Evolutionary conservation across 2,113 vertebrate species (phyloP), one percentile per base, ranked within the genome.

Genomic region (Gasterosteus nipponicus): DNA sequence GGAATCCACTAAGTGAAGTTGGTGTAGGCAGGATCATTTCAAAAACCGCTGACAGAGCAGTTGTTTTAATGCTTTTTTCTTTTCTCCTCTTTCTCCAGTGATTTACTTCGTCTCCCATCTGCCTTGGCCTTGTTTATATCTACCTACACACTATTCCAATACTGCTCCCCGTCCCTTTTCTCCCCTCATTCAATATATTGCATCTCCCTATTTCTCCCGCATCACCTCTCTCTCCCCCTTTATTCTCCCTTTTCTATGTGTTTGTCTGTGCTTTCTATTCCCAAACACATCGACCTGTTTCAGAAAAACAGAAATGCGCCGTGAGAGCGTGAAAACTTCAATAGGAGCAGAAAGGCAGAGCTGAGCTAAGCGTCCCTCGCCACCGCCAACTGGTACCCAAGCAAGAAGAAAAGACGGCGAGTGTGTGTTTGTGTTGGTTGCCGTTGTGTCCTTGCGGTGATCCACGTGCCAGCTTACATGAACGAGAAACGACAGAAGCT

Each of bases 311-410:
- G 39, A 72, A 73, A 42, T 87, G 39, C 70, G 79, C 76, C 95
- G 89, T 82, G 93, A 95, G 91, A 95, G 96, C 53, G 63, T 94
- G 87, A 96, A 26, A 94, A 80, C 86, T 94, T 84, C 92, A 92
- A 86, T 95, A 87, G 85, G 87, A 93, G 70, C 81, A 90, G 66
- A 90, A 75, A 78, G 81, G 84, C 83, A 87, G 88, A 87, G 57
- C 75, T 56, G 92, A 92, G 73, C 86, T 90, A 67, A 77, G 87
- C 71, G 74, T 94, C 69, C 94, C 94, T 71, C 82, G 83, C 47
- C 93, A 95, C 84, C 88, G 91, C 66, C 92, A 95, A 75, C 75
- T 92, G 79, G 87, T 94, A 77, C 56, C 90, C 83, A 87, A 90
- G 73, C 90, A 93, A 74, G 94, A 94, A 85, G 87, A 91, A 87